Conservation (phyloP, 2,113 vertebrate species). For the Corydoras maculifer region DNA sequence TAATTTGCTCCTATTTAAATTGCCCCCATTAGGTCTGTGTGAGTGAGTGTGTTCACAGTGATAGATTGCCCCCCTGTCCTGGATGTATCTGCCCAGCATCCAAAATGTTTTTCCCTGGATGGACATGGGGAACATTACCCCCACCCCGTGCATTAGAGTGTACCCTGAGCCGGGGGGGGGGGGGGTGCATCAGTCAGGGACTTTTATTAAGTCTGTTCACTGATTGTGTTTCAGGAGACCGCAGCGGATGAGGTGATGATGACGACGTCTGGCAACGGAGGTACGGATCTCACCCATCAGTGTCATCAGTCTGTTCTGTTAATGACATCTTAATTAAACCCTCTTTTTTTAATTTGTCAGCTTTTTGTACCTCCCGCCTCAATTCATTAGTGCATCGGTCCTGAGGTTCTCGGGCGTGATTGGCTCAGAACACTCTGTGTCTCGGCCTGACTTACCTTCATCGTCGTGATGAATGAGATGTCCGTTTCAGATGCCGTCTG, state of each 20-base stretch:
- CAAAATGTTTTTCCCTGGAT: no score
- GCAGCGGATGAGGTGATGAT: background rate
- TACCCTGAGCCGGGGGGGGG: no score
- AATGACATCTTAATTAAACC: no score
- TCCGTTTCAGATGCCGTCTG: constrained; percentile 50
- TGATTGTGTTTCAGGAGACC: constrained; percentile 28
- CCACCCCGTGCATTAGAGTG: no score
- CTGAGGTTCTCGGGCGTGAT: background rate
- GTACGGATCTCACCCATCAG: constrained; percentile 5
- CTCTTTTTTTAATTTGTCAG: background rate
- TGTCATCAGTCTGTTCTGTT: background rate
- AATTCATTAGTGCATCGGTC: background rate
- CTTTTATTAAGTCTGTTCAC: background rate
- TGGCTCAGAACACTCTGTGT: background rate
- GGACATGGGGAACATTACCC: no score
- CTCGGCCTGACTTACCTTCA: background rate
- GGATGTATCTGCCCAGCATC: no score
- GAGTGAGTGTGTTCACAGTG: no score
- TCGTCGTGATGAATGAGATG: background rate
- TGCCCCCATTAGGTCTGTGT: no score
- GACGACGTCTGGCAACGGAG: constrained; percentile 30
- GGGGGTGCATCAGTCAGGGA: no score
- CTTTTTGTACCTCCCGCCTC: no score
- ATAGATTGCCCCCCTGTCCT: no score
- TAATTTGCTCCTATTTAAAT: no score